Conservation (phyloP, 2,888 invertebrate genomes). For the Polyommatus iphigenia region DNA sequence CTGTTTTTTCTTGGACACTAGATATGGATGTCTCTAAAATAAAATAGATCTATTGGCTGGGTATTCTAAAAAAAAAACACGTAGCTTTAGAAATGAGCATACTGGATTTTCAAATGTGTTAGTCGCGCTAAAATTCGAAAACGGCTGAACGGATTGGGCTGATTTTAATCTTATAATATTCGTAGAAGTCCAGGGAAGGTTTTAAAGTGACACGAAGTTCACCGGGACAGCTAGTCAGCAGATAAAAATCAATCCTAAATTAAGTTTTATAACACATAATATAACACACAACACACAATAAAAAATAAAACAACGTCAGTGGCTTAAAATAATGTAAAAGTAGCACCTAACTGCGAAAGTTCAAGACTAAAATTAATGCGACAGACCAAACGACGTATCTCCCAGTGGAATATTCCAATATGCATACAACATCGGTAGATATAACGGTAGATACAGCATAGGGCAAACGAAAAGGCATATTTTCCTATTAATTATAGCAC, state of each 20-base stretch:
- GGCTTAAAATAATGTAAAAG: background rate
- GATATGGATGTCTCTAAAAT: background rate
- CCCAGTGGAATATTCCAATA: constrained; percentile 26
- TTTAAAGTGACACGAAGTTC: too few species aligned
- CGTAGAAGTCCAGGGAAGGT: too few species aligned
- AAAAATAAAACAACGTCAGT: background rate
- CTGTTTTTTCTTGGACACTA: background rate
- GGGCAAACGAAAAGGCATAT: background rate
- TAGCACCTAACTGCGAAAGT: background rate
- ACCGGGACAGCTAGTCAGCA: too few species aligned
- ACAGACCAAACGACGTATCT: background rate
- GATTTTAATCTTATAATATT: too few species aligned
- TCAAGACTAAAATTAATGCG: background rate
- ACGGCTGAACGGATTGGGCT: too few species aligned
- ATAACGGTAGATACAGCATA: background rate
- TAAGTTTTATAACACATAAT: background rate
- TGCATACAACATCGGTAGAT: background rate
- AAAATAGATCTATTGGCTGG: background rate
- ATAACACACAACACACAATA: too few species aligned
- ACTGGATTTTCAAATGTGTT: too few species aligned
- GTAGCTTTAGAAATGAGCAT: too few species aligned
- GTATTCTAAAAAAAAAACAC: background rate
- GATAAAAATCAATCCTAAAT: background rate
- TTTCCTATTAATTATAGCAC: constrained; percentile 15
- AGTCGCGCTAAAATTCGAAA: too few species aligned